Evolutionary conservation across 2,888 invertebrate species (phyloP).

Genomic region (Lacanobia oleracea): DNA sequence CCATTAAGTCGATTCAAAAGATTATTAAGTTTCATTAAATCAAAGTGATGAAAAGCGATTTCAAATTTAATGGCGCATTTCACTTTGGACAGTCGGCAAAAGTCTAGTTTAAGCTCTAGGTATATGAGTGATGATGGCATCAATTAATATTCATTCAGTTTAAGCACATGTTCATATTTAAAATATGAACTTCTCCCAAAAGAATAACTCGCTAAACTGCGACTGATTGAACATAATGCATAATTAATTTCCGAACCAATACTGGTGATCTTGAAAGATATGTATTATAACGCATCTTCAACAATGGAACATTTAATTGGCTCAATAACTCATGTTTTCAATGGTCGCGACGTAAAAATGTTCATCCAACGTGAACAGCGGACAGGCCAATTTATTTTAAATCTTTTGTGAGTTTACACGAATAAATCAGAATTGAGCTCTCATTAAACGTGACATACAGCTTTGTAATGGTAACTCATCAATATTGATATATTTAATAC

Average conservation of each 20-base stretch:
- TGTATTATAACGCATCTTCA: constrained; percentile 46
- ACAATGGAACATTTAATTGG: constrained; percentile 66
- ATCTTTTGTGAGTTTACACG: constrained; percentile 56
- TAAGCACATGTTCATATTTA: constrained; percentile 15
- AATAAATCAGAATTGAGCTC: constrained; percentile 61
- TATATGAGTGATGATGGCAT: constrained; percentile 32
- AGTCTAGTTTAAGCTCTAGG: neutral
- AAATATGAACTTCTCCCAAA: constrained; percentile 16
- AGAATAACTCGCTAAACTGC: constrained; percentile 10
- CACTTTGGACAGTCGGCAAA: neutral
- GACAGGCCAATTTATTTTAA: constrained; percentile 62
- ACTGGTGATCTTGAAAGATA: constrained; percentile 42
- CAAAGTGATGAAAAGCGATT: constrained; percentile 6
- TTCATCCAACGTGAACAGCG: constrained; percentile 53
- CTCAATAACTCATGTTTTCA: constrained; percentile 66
- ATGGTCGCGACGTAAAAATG: constrained; percentile 59
- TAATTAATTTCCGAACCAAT: constrained; percentile 39
- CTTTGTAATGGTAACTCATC: constrained; percentile 40
- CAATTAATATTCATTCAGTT: constrained; percentile 42
- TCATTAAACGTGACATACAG: constrained; percentile 46
- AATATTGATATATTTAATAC: constrained; percentile 42
- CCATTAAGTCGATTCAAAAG: neutral
- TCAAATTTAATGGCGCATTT: neutral
- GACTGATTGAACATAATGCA: constrained; percentile 25
- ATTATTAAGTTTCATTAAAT: neutral